Conservation (phyloP, 2,888 invertebrate genomes). For the Entomobrya proxima region DNA sequence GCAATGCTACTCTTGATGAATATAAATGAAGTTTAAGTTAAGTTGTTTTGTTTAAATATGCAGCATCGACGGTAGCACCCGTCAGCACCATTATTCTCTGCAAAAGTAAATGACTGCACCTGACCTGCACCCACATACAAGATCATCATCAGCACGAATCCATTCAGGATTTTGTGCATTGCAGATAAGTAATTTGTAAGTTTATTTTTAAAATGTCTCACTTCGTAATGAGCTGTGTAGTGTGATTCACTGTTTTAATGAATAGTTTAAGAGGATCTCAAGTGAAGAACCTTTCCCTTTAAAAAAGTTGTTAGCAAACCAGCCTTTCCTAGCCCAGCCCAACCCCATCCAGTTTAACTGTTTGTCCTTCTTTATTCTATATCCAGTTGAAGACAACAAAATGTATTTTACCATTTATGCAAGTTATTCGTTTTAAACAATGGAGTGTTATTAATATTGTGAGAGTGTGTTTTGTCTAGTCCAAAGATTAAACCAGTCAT, state of each 20-base stretch:
- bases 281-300: background rate
- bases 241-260: no score
- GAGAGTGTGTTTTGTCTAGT: no score
- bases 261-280: background rate
- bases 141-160: background rate
- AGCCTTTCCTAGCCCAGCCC: background rate
- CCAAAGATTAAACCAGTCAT: background rate
- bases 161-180: background rate
- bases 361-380: no score
- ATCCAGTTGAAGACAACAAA: no score
- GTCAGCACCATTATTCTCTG: slow-evolving; percentile 1
- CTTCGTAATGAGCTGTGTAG: no score
- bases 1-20: slow-evolving; percentile 27
- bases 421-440: no score
- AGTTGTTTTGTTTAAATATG: slow-evolving; percentile 31
- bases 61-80: slow-evolving; percentile 17
- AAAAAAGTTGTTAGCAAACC: background rate
- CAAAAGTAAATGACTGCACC: slow-evolving; percentile 11
- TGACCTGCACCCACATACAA: slow-evolving; percentile 2
- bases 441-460: no score
- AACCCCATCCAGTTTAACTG: no score
- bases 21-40: slow-evolving; percentile 43
- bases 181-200: background rate
- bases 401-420: no score
- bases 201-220: background rate